Evolutionary conservation across 2,888 invertebrate genomes (phyloP).

Genomic region (Aspidapion aeneum): DNA sequence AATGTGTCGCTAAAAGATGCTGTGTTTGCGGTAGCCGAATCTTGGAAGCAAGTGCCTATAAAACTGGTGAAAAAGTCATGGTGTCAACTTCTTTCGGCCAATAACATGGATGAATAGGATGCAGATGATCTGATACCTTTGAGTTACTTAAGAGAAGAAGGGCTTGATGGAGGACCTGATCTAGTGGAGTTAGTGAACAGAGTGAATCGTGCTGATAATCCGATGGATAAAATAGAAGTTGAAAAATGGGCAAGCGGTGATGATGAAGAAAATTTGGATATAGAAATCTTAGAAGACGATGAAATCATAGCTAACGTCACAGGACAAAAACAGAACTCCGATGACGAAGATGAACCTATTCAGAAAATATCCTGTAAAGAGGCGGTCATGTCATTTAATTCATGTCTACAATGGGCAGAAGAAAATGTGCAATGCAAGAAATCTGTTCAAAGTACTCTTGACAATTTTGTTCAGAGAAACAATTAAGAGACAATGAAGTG

Average conservation of each 20-base stretch:
- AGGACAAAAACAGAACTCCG: conserved; percentile 7
- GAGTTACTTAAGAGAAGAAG: not conserved
- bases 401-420: conserved; percentile 7
- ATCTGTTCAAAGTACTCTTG: not conserved
- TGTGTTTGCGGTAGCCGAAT: conserved; percentile 11
- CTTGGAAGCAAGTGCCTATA: conserved; percentile 5
- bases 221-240: conserved; percentile 4
- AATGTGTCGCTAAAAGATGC: conserved; percentile 12
- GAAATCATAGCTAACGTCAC: conserved; percentile 5
- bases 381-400: conserved; percentile 6
- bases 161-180: conserved; percentile 2
- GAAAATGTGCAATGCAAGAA: conserved; percentile 9
- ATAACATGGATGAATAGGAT: not conserved
- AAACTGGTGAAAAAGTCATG: conserved; percentile 1
- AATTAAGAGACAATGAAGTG: conserved; percentile 3
- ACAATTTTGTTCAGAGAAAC: conserved; percentile 3
- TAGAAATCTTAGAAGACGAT: conserved; percentile 8
- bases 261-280: conserved; percentile 4
- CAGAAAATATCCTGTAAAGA: conserved; percentile 9
- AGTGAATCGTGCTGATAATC: conserved; percentile 6
- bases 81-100: conserved; percentile 6
- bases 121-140: not conserved
- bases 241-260: conserved; percentile 11
- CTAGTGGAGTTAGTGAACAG: conserved; percentile 5
- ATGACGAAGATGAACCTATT: conserved; percentile 9